Percentiles rank a stretch among this genome's conserved stretches.
Conservation (phyloP, 2,797 vertebrate species). For the Hafferia zeledoni region DNA sequence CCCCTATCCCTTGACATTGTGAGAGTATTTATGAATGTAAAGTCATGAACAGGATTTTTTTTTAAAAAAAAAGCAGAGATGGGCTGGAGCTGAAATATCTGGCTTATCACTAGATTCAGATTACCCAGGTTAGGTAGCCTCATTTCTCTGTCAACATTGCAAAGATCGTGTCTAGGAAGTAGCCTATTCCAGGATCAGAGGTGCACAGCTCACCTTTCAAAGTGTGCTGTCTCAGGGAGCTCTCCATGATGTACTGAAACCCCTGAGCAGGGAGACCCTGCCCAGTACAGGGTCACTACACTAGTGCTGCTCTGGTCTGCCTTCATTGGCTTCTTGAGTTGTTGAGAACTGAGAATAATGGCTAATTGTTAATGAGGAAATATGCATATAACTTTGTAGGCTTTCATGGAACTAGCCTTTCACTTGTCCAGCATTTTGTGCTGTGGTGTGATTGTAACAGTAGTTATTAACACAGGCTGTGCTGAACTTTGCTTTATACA, state of each 20-base stretch:
- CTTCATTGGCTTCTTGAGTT: not conserved
- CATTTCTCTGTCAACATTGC: not conserved
- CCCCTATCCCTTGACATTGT: slow-evolving; percentile 74
- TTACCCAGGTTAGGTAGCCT: not conserved
- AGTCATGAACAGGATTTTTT: slow-evolving; percentile 67
- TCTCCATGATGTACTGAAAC: accelerated
- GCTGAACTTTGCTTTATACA: not conserved
- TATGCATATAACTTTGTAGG: not conserved
- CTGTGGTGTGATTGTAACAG: not conserved
- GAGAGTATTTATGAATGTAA: slow-evolving; percentile 81
- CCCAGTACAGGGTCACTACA: not conserved
- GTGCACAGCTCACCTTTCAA: not conserved
- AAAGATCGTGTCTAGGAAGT: not conserved
- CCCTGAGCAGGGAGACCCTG: accelerated
- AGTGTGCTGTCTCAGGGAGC: not conserved
- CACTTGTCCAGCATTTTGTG: not conserved
- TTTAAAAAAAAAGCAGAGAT: not conserved
- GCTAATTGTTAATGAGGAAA: not conserved
- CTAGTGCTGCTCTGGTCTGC: accelerated
- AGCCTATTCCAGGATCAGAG: not conserved
- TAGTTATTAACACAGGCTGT: not conserved
- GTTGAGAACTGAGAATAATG: not conserved
- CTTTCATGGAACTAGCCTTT: not conserved
- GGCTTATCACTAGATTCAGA: slow-evolving; percentile 7
- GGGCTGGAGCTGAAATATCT: slow-evolving; percentile 52